Base-by-base conservation (phyloP, 1,140 invertebrate genomes). In the Sinonovacula constricta region DNA sequence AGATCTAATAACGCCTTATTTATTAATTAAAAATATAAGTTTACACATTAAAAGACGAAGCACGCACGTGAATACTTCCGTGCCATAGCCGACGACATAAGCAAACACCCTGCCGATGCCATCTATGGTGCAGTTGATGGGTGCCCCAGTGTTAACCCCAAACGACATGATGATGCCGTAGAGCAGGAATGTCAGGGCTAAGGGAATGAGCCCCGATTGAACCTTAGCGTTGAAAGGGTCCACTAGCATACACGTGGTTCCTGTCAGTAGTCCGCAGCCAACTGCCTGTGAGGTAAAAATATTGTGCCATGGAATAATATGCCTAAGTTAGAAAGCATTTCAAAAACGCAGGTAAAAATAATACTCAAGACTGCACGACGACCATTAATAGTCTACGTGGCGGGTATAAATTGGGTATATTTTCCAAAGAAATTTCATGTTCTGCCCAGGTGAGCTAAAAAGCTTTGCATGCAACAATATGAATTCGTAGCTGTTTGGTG, bases 151-250 rank as follows among this genome's bases (percentile, higher is more conserved):
- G 30, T 68, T 63, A 0, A 62, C 10, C 4, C 63, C 60, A 49
- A 68, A 60, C 14, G 51, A 59, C 74, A 77, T 68, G 18, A 67
- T 12, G 14, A 67, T 68, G 24, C 63, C 63, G 36, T 69, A 77
- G 10, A 77, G 26, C 14, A 69, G 26, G 30, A 77, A 39, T 1
- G 53, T 31, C 22, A 77, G 33, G 5, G 66, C 14, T 24, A 69
- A n/a, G 10, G 66, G 54, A 2, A 77, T 31, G 5, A 77, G 54
- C 15, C 74, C 66, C 3, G 31, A 60, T 15, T 12, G 63, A 15
- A 65, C 34, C 26, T 66, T 66, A 4, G 71, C 71, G 49, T 75
- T 75, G 45, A 66, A 56, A 31, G 51, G 51, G 24, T 75, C 71
- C 10, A 66, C 57, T 10, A 75, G 45, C 60, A 66, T 57, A 34